Evolutionary conservation across 2,888 invertebrate genomes (phyloP), one percentile per base, ranked within the genome.

Genomic region (Eupithecia pulchellata): DNA sequence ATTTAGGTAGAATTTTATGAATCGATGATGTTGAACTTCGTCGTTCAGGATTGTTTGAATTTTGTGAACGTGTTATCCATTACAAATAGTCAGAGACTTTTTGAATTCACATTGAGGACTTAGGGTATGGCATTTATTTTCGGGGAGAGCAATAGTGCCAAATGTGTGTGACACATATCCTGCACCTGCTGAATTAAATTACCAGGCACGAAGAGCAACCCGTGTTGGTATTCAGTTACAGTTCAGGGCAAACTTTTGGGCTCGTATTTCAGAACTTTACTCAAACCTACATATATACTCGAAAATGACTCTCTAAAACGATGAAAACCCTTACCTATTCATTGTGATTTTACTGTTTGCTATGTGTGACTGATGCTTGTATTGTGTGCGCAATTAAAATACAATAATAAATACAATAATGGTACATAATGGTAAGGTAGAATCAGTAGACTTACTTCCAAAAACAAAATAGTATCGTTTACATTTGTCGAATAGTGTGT

Each of bases 171-270:
- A 61, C 61, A 61, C 34, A 52, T 52, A 52, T 52, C 32, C 27
- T 32, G 47, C 60, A 66, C 42, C 66, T 60, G 66, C 47, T n/a
- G 20, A 66, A 66, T 66, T 60, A 58, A 66, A 66, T 58, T 55
- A 55, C 57, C 29, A 39, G 42, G 66, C 66, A 60, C 66, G 55
- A 42, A 5, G 36, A 17, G n/a, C 25, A 60, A 66, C 58, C 30
- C 66, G 47, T 39, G 52, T 55, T 52, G 29, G 58, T 30, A 32
- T 61, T 61, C 34, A 61, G 61, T n/a, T 36, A 61, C 61, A 61
- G 61, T 61, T 61, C 13, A 34, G 34, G 25, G 36, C 34, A 61
- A 61, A 61, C 61, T 61, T 60, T 60, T 60, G 34, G 34, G 61
- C 34, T 61, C 34, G 25, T 55, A 64, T 32, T 32, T 55, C 47